Percentiles rank a stretch among this genome's conserved stretches.
phyloP scores from a whole-genome alignment of 1,140 invertebrate genomes.

The Temnothorax curvispinosus region DNA sequence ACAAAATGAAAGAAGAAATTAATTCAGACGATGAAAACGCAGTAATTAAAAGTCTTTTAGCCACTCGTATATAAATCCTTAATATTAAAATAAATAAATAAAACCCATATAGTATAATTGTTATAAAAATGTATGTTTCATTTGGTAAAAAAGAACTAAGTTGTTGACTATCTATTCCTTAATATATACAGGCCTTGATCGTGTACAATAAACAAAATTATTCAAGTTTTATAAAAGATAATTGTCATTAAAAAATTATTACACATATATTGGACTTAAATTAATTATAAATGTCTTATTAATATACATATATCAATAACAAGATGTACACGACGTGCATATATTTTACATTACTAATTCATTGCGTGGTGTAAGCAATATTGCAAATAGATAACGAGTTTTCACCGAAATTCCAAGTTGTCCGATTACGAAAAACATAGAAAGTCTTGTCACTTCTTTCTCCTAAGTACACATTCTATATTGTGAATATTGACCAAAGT shows the following conservation, averaged over 20 bases:
- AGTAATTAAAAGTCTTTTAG: constrained; percentile 48
- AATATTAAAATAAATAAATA: constrained; percentile 10
- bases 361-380: neutral
- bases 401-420: constrained; percentile 67
- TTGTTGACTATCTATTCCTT: neutral
- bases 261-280: neutral
- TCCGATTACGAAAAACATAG: constrained; percentile 51
- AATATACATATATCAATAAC: neutral
- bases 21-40: constrained; percentile 29
- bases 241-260: constrained; percentile 1
- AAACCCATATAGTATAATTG: neutral
- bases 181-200: neutral
- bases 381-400: constrained; percentile 32
- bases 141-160: neutral
- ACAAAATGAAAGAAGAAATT: constrained; percentile 75
- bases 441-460: constrained; percentile 70
- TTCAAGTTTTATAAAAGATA: neutral
- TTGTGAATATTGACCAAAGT: constrained; percentile 44
- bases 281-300: neutral
- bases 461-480: constrained; percentile 30
- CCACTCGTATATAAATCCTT: constrained; percentile 64
- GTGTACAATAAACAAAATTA: neutral
- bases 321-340: neutral
- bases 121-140: constrained; percentile 1
- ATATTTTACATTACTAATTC: neutral